These are phyloP conservation scores for Ceratoteleas bidentatus DNA, from an alignment of 1,140 invertebrate genomes.

Conservation along the genomic window DNA sequence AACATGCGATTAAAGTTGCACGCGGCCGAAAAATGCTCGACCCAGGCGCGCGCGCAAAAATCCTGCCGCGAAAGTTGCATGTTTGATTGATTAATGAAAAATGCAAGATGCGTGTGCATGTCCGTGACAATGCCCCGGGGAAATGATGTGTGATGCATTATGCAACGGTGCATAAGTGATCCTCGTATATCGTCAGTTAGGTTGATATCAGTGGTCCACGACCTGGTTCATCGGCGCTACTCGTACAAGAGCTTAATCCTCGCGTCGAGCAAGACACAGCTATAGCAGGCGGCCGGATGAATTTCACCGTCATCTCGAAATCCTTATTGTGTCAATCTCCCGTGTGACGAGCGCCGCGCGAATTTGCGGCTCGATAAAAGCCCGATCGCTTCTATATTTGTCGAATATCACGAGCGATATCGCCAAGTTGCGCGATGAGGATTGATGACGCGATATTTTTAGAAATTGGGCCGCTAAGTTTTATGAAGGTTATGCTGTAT, in stretches of 20 bases:
- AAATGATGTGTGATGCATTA: slow-evolving; percentile 75
- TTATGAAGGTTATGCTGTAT: too few species aligned
- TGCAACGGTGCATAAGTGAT: slow-evolving; percentile 72
- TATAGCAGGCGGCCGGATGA: slow-evolving; percentile 41
- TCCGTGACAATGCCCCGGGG: slow-evolving; percentile 64
- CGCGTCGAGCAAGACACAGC: slow-evolving; percentile 38
- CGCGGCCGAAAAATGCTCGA: too few species aligned
- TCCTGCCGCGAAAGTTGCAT: not conserved
- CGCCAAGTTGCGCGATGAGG: too few species aligned
- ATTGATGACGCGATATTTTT: too few species aligned
- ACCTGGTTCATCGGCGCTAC: slow-evolving; percentile 59
- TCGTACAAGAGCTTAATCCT: slow-evolving; percentile 58
- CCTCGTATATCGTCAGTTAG: slow-evolving; percentile 69
- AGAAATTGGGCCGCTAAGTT: too few species aligned
- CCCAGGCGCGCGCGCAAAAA: too few species aligned
- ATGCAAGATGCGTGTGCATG: slow-evolving; percentile 43
- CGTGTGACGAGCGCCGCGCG: slow-evolving; percentile 4
- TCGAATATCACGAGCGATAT: too few species aligned
- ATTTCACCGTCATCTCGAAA: slow-evolving; percentile 35
- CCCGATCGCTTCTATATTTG: too few species aligned
- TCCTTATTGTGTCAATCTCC: slow-evolving; percentile 44
- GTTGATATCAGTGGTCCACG: slow-evolving; percentile 62
- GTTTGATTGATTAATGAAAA: slow-evolving; percentile 38
- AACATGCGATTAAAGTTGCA: too few species aligned
- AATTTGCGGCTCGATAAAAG: too few species aligned